Percentiles rank a stretch among this genome's conserved stretches.
Evolutionary conservation across 2,797 vertebrate species (phyloP).

Genomic region (Syngnathus rostellatus): DNA sequence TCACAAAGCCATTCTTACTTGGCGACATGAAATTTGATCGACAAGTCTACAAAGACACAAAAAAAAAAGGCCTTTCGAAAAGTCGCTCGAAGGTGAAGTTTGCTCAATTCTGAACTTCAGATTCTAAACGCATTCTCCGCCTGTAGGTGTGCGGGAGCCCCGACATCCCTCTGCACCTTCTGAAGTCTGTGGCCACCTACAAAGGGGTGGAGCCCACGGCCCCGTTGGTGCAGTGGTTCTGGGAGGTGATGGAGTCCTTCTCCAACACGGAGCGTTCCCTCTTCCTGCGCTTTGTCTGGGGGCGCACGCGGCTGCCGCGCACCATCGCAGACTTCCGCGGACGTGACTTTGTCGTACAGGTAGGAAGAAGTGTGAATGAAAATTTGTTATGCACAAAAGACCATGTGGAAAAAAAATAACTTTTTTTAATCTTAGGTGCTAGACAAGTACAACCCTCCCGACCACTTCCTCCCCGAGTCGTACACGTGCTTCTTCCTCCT

Average conservation of each 20-base stretch:
- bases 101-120: background rate
- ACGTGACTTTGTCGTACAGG: conserved; percentile 98
- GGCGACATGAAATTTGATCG: background rate
- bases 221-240: conserved; percentile 95
- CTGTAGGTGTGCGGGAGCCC: conserved; percentile 93
- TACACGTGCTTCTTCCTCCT: conserved; percentile 99
- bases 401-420: background rate
- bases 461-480: conserved; percentile 97
- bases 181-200: conserved; percentile 97
- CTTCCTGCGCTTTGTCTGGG: conserved; percentile 97
- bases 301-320: conserved; percentile 88
- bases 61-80: background rate
- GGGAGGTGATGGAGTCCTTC: conserved; percentile 99
- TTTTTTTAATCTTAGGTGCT: conserved; percentile 71
- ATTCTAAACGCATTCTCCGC: background rate
- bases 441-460: conserved; percentile 97
- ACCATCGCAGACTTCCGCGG: conserved; percentile 97
- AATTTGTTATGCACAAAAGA: background rate
- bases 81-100: background rate
- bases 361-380: conserved; percentile 40
- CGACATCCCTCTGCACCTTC: conserved; percentile 93
- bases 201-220: conserved; percentile 92
- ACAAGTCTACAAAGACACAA: background rate
- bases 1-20: background rate
- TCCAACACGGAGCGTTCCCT: conserved; percentile 96